Evolutionary conservation across 2,888 invertebrate genomes (phyloP), one percentile per base, ranked within the genome.

Genomic region (Papilio elwesi): DNA sequence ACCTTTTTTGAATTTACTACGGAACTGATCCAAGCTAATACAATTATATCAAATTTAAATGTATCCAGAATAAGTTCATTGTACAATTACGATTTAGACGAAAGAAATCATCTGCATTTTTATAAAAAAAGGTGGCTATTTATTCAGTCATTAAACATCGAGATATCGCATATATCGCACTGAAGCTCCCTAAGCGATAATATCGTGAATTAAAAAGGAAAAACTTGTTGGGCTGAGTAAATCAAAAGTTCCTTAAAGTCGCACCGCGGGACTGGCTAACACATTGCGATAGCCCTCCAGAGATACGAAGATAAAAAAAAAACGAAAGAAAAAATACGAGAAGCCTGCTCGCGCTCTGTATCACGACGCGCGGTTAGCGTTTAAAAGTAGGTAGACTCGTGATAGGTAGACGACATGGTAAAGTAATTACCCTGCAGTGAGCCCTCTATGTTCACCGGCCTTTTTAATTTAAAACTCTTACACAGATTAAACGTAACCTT

Each of bases 221-320:
- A 80, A 79, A 75, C 78, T 75, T 76, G 74, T 76, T 69, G 78
- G 78, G 76, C 76, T 76, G 80, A 85, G 84, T 87, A 86, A 85
- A 86, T 86, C 85, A 85, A 88, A 87, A 85, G 85, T 86, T 87
- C 79, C 81, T 79, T 85, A 85, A 86, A 89, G 83, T 83, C 84
- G 83, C 84, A 85, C 87, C 83, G 84, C 80, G 81, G 82, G 86
- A 83, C 85, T 79, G 82, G 74, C 81, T 82, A 87, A 89, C 85
- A 85, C 82, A 89, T 89, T 80, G 84, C 85, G 88, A 90, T 89
- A 88, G 78, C 79, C 78, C 74, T 74, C 76, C 69, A 63, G 78
- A 83, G 87, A 87, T 87, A 86, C 78, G 62, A 73, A 78, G 72
- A 70, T 67, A 74, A 66, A 26, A 26, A 26, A 4, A 26, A n/a